phyloP scores from a whole-genome alignment of 2,888 invertebrate species.

The Drosophila mulleri region DNA sequence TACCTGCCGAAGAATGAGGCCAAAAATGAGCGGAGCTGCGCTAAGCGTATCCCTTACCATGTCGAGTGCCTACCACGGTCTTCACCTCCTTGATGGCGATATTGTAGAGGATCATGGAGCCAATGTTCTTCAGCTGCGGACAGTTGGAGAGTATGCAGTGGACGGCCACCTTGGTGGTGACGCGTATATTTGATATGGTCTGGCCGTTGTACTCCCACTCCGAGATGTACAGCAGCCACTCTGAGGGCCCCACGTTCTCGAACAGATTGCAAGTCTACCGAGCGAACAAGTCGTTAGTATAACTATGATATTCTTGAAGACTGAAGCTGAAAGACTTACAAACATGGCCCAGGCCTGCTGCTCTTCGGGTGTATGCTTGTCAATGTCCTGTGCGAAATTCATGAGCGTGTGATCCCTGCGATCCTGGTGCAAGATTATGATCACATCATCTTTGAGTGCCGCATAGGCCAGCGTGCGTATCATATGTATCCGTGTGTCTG shows the following conservation, averaged over 20 bases:
- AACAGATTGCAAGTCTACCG: conserved; percentile 94
- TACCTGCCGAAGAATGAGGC: conserved; percentile 87
- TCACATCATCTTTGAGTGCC: conserved; percentile 95
- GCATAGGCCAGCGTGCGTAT: conserved; percentile 91
- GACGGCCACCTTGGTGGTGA: conserved; percentile 95
- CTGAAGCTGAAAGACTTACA: conserved; percentile 86
- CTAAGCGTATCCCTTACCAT: too few species aligned
- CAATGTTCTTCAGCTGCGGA: conserved; percentile 90
- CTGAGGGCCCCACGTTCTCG: conserved; percentile 94
- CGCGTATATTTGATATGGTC: conserved; percentile 93
- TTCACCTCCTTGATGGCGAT: conserved; percentile 98
- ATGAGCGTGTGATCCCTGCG: conserved; percentile 94
- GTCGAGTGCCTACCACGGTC: conserved; percentile 92
- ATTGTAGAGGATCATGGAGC: conserved; percentile 95
- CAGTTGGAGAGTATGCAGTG: conserved; percentile 92
- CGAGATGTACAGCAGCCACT: conserved; percentile 97
- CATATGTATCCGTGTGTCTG: conserved; percentile 88
- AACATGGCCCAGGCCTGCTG: conserved; percentile 92
- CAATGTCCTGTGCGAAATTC: conserved; percentile 93
- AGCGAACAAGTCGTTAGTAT: background rate
- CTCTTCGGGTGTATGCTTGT: conserved; percentile 90
- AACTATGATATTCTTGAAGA: background rate
- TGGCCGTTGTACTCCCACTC: conserved; percentile 93
- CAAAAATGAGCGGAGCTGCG: background rate
- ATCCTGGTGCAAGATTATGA: conserved; percentile 95